phyloP scores from a whole-genome alignment of 2,797 vertebrate genomes.

The Manis javanica region DNA sequence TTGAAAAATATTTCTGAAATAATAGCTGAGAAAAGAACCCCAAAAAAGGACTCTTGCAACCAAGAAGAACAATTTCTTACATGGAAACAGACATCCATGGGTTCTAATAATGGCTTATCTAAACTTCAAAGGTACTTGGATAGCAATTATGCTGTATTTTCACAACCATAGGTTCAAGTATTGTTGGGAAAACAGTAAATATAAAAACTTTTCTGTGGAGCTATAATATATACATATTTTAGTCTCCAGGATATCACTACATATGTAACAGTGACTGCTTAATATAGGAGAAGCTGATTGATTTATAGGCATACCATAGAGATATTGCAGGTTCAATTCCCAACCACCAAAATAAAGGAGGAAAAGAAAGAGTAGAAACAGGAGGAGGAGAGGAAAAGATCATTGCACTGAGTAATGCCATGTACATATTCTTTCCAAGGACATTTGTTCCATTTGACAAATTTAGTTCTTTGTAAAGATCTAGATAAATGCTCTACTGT shows the following conservation, averaged over 20 bases:
- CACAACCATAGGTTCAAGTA: neutral
- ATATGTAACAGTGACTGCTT: neutral
- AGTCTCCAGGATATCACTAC: neutral
- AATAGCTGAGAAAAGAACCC: neutral
- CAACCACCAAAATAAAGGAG: neutral
- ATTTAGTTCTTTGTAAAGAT: neutral
- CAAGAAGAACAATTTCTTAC: neutral
- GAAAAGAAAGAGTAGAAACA: neutral
- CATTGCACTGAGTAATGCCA: neutral
- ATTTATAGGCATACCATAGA: neutral
- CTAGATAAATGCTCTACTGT: neutral
- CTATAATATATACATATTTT: neutral
- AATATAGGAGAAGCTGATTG: neutral
- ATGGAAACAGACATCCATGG: neutral
- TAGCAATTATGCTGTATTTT: neutral
- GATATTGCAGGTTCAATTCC: neutral
- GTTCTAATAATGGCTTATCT: neutral
- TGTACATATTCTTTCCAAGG: neutral
- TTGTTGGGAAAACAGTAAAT: neutral
- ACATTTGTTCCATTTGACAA: neutral
- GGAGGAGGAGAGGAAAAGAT: neutral
- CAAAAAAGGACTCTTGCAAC: neutral
- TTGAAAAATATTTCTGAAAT: neutral
- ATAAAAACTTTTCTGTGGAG: neutral
- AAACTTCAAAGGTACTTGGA: neutral